Base-by-base conservation (phyloP, 2,888 invertebrate genomes). In the Ischnura elegans region DNA sequence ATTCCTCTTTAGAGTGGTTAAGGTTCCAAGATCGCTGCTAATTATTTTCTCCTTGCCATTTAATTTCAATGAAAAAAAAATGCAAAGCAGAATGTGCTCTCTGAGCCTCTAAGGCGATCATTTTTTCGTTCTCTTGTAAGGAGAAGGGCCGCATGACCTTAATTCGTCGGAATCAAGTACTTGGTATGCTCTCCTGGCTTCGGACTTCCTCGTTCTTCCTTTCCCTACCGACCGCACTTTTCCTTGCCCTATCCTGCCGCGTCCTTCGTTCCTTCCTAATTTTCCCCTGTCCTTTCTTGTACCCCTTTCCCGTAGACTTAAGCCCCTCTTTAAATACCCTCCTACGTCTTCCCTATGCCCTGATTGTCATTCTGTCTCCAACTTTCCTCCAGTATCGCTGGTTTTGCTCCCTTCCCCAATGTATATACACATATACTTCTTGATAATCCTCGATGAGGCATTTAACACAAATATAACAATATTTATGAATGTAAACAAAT, bases 81-180 rank as follows among this genome's bases (percentile, higher is more conserved):
- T 36, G 76, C 8, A 13, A 5, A 25, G 19, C 61, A 76, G 36
- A 76, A 29, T 36, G 21, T n/a, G 61, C 25, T 21, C 25, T n/a
- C 61, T 21, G n/a, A 61, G 61, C n/a, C 61, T 16, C n/a, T 21
- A 61, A 8, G 25, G 25, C 25, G 25, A 61, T 61, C 25, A 25
- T 61, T 76, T 76, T 76, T 13, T 76, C 25, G 16, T n/a, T 1
- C 1, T 25, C 25, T n/a, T 21, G 25, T 29, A 29, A 66, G 66
- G 3, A 76, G 51, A 19, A 16, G 29, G 13, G 2, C 76, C 76
- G 36, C 36, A 36, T 36, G 76, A 76, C 76, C 76, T 76, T 36
- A 76, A 76, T 76, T 76, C 36, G 76, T 76, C 36, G 76, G 13
- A 76, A 76, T 76, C 36, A 29, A 36, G 76, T 76, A 76, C 76